A percentile compares a stretch with the other conserved stretches of the same genome.
phyloP scores from a whole-genome alignment of 2,797 vertebrate species.

The Hippopotamyrus pictus region DNA sequence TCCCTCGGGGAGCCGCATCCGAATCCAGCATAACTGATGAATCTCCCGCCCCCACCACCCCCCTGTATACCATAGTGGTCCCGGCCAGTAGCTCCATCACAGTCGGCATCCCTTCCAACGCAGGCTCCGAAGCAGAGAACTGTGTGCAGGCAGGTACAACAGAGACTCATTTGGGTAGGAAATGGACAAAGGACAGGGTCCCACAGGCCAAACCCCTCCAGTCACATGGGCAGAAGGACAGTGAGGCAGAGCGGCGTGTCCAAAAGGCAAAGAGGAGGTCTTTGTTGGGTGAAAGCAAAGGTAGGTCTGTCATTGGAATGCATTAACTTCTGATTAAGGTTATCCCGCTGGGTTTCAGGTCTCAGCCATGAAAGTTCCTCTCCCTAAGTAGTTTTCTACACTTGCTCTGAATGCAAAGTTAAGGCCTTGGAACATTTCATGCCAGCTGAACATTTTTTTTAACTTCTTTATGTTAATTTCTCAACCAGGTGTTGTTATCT shows the following conservation, averaged over 20 bases:
- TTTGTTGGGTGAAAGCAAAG: constrained; percentile 1
- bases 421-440: neutral
- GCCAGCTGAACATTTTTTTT: neutral
- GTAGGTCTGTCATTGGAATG: neutral
- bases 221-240: neutral
- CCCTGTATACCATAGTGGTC: neutral
- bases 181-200: neutral
- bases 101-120: neutral
- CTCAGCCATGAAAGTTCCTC: neutral
- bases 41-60: neutral
- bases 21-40: neutral
- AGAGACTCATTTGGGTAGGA: neutral
- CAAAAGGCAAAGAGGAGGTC: constrained; percentile 4
- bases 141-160: neutral
- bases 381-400: neutral
- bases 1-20: neutral
- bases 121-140: neutral
- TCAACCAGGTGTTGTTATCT: neutral
- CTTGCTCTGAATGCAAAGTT: neutral
- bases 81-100: neutral
- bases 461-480: neutral
- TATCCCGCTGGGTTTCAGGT: neutral
- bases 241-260: neutral
- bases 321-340: neutral
- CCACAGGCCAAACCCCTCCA: neutral